Conservation (phyloP, 1,140 invertebrate genomes). For the Leguminivora glycinivorella region DNA sequence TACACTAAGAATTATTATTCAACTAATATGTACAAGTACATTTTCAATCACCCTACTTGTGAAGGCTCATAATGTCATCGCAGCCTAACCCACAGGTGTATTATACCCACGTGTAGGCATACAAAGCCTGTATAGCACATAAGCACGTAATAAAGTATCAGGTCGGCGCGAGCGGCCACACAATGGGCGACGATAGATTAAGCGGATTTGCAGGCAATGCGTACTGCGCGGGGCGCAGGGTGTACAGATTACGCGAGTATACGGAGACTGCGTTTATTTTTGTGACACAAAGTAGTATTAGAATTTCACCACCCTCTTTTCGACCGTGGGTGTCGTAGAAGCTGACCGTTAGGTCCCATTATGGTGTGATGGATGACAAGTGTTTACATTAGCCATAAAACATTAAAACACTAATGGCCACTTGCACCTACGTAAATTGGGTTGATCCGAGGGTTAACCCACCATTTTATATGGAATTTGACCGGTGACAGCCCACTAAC, state of each 20-base stretch:
- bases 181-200: conserved; percentile 18
- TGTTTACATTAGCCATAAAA: too few relatives aligned
- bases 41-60: not conserved
- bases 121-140: conserved; percentile 1
- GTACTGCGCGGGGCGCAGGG: not conserved
- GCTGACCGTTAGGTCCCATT: too few relatives aligned
- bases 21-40: not conserved
- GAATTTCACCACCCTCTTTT: too few relatives aligned
- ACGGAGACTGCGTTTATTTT: not conserved
- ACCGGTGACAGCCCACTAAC: too few relatives aligned
- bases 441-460: too few relatives aligned
- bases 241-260: not conserved
- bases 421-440: too few relatives aligned
- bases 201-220: conserved; percentile 19
- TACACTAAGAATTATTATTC: too few relatives aligned
- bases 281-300: too few relatives aligned
- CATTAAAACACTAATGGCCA: too few relatives aligned
- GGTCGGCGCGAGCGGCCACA: conserved; percentile 2
- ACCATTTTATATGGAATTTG: too few relatives aligned
- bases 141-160: conserved; percentile 14
- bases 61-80: not conserved
- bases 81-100: not conserved
- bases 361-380: too few relatives aligned
- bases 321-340: too few relatives aligned
- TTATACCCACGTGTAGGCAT: not conserved